Percentiles rank a stretch among this genome's conserved stretches.
phyloP scores from a whole-genome alignment of 1,140 invertebrate genomes.

The Euglossa dilemma region DNA sequence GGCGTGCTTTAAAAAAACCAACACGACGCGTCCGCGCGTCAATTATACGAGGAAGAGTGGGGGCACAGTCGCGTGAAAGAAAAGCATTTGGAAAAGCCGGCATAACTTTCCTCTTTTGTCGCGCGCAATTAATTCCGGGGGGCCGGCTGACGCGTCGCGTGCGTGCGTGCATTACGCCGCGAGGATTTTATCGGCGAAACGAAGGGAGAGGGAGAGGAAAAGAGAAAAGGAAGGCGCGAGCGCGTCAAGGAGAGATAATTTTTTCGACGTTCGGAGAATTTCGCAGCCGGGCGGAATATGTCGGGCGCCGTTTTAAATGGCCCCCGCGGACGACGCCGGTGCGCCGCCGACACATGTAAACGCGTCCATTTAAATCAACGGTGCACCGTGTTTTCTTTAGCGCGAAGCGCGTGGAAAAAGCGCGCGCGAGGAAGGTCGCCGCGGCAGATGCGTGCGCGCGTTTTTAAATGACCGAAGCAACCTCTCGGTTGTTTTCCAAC shows the following conservation, averaged over 20 bases:
- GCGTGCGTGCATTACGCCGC: background rate
- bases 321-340: background rate
- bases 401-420: background rate
- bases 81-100: slow-evolving; percentile 10
- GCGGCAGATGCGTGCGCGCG: slow-evolving; percentile 18
- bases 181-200: background rate
- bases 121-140: slow-evolving; percentile 7
- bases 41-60: background rate
- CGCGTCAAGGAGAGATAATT: background rate
- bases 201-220: background rate
- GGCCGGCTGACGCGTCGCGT: background rate
- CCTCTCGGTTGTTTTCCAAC: too few species aligned
- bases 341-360: background rate
- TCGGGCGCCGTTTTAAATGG: slow-evolving; percentile 2
- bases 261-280: background rate
- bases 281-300: background rate
- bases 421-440: background rate
- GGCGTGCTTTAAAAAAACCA: background rate
- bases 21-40: background rate
- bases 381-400: background rate
- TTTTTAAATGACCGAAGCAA: slow-evolving; percentile 38
- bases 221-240: background rate
- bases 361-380: slow-evolving; percentile 18
- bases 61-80: slow-evolving; percentile 19
- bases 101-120: slow-evolving; percentile 12